These are phyloP conservation scores for Peromyscus maniculatus DNA, from an alignment of 2,113 vertebrate genomes.

Conservation along the genomic window DNA sequence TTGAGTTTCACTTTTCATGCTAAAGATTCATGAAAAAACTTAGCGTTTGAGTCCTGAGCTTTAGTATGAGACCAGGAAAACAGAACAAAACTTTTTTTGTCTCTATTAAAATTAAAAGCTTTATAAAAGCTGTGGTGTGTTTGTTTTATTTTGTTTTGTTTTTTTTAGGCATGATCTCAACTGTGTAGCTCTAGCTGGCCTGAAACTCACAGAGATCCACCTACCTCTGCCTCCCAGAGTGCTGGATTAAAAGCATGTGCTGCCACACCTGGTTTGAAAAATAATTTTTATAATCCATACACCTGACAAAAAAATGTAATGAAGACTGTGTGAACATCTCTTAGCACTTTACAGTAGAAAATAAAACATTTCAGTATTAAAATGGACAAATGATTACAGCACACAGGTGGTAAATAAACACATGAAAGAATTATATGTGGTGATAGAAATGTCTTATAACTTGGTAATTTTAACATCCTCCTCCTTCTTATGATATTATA, in stretches of 20 bases:
- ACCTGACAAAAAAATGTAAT: background rate
- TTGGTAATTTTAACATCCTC: background rate
- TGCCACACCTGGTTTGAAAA: background rate
- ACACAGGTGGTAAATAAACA: background rate
- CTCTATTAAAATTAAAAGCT: background rate
- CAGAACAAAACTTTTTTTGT: background rate
- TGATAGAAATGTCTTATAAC: background rate
- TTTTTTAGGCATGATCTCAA: background rate
- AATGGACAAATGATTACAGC: background rate
- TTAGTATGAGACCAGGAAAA: constrained; percentile 42
- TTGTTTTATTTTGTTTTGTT: background rate
- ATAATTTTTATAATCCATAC: background rate
- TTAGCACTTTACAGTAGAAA: background rate
- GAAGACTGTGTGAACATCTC: background rate
- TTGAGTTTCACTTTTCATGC: constrained; percentile 60
- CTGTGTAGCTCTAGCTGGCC: background rate
- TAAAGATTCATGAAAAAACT: constrained; percentile 41
- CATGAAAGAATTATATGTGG: background rate
- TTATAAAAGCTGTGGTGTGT: too few relatives aligned
- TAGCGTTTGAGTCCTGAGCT: constrained; percentile 50
- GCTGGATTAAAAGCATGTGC: background rate
- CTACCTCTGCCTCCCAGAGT: background rate
- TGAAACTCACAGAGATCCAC: background rate
- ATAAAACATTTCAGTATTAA: background rate
- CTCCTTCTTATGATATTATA: background rate